These are phyloP conservation scores for Papilio polytes DNA, from an alignment of 1,140 invertebrate genomes.

Conservation along the genomic window DNA sequence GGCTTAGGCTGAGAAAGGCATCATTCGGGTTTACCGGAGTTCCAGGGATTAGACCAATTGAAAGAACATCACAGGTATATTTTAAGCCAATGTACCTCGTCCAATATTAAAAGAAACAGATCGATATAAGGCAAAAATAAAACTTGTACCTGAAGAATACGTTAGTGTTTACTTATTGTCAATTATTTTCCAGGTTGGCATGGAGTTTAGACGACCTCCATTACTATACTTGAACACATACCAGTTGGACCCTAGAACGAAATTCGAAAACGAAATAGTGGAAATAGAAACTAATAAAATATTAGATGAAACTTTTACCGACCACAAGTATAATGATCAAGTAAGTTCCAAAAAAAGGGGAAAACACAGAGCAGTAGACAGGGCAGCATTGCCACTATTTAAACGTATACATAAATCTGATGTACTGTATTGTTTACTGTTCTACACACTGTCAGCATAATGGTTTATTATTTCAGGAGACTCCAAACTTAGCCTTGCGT, in stretches of 20 bases:
- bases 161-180: not conserved
- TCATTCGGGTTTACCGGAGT: slow-evolving; percentile 68
- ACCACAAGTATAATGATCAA: slow-evolving; percentile 68
- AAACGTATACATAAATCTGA: no score
- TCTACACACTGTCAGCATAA: not conserved
- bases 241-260: slow-evolving; percentile 57
- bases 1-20: slow-evolving; percentile 58
- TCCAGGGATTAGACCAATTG: slow-evolving; percentile 64
- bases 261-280: slow-evolving; percentile 56
- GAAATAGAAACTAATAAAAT: slow-evolving; percentile 51
- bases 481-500: slow-evolving; percentile 63
- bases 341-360: slow-evolving; percentile 43
- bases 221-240: slow-evolving; percentile 63
- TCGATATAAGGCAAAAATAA: no score
- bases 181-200: slow-evolving; percentile 55
- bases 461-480: slow-evolving; percentile 54
- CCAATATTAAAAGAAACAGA: no score
- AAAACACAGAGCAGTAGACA: no score
- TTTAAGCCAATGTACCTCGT: no score
- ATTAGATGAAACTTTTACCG: slow-evolving; percentile 63
- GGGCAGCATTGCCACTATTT: no score
- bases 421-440: not conserved
- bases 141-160: no score
- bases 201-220: slow-evolving; percentile 69
- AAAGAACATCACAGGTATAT: slow-evolving; percentile 68